Evolutionary conservation across 1,140 invertebrate species (phyloP), one percentile per base, ranked within the genome.

Genomic region (Macrotrachela quadricornifera): DNA sequence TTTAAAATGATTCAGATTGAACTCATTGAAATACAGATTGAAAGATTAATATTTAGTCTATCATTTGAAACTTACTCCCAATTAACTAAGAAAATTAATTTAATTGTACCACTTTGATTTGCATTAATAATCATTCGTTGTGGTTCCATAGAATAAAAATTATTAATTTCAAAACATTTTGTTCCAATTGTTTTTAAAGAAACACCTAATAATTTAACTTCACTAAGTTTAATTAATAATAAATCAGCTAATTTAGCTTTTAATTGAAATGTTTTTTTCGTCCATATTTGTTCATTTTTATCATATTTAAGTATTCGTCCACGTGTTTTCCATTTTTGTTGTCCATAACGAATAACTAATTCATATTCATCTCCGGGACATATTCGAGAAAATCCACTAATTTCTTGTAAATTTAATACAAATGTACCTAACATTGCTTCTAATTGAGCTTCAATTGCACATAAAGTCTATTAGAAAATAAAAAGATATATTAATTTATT

Each of bases 91-190:
- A 79, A 59, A 58, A 74, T 76, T 40, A 79, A 66, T 66, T 78
- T 79, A 37, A 79, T 64, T n/a, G 76, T 75, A 50, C 77, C 77
- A 57, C 70, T 74, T 14, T 72, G 64, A 62, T 79, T 79, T 53
- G 79, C 65, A 62, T 76, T 77, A 61, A 79, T 73, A 4, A 77
- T 77, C 73, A 79, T 76, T 18, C 77, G 63, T 60, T 79, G 77
- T n/a, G 76, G 74, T 52, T 76, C 71, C 2, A 21, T 53, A 36
- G 75, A 66, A 18, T 72, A 73, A 59, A 78, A 78, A 16, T 79
- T 65, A 52, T 77, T 75, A 48, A 71, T 69, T 11, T 74, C 74
- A 59, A 79, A 77, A 66, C 77, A 79, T 56, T 68, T 71, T 59
- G 77, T 76, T 60, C 77, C 74, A 21, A 75, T 77, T 15, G 79